Evolutionary conservation across 2,888 invertebrate genomes (phyloP), one percentile per base, ranked within the genome.

Genomic region (Pyralis farinalis): DNA sequence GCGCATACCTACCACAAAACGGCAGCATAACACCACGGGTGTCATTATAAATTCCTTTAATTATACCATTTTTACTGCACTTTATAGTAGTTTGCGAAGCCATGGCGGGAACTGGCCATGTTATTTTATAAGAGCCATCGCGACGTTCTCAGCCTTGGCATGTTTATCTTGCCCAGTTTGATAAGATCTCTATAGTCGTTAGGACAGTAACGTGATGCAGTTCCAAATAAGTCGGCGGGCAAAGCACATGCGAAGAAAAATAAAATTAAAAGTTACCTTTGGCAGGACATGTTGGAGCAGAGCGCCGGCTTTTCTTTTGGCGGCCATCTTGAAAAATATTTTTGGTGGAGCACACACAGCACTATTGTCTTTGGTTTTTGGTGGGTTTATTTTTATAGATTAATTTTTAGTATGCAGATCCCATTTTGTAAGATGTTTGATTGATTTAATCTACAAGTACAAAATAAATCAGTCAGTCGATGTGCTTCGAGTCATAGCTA

Each of bases 271-370:
- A 50, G 34, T 82, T 87, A 90, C 90, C 90, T 90, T 90, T 73
- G 90, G 89, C 65, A 90, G 75, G 60, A 90, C 90, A 82, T 93
- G 94, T 86, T 93, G 94, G 63, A 93, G 93, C 69, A 93, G 90
- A 63, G 93, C 93, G 62, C 93, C 93, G 72, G 93, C 92, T 91
- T 93, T 93, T 80, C 93, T 91, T 87, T 94, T 93, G 58, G 93
- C 93, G 57, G 93, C 93, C 93, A 93, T 93, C 74, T 83, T 85
- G 69, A 43, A 47, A 60, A 70, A 71, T 63, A 58, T 64, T 60
- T 61, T 67, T 69, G 60, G 69, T 70, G 60, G 60, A 51, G 63
- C 63, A 71, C 69, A 66, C 76, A 77, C 78, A 77, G 72, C 78
- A 78, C 76, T 74, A 49, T 71, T 69, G 75, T 80, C 76, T 83